Base-by-base conservation (phyloP, 2,797 vertebrate species). In the Petrocephalus schoutedeni region DNA sequence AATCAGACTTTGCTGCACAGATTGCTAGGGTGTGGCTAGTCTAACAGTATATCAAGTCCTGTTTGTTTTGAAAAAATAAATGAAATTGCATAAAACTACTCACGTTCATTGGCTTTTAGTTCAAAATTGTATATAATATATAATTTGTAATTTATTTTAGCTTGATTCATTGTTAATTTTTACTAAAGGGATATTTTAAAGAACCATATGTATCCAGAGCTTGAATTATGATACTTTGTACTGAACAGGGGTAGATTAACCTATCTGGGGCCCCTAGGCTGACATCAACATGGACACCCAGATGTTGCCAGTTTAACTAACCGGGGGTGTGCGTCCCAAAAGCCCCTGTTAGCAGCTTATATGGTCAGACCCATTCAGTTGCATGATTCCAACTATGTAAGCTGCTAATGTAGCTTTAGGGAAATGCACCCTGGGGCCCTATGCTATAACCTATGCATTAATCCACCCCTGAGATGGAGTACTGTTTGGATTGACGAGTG, bases 1-100 rank as follows among this genome's bases (percentile, higher is more conserved):
- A 91, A 86, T 85, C 82, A 41, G 36, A 45, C 45, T 71, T 21
- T 51, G 53, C 53, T 19, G 86, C 86, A 67, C 32, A 5, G 23
- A 87, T 54, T 32, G 5, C 2, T 6, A 19, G 77, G 57, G n/a
- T 64, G 57, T 28, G 58, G 14, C 57, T 32, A 7, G 6, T 41
- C 16, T 41, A 16, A n/a, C 16, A 58, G 32, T 32, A 59, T n/a
- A 58, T 86, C 32, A 77, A n/a, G 74, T 45, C 57, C 14, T 74
- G 32, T 67, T 23, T 67, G 16, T 6, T 36, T 74, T 19, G 12
- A 41, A 83, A 53, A 83, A 83, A 83, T 53, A 3, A 4, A 51
- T 23, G 8, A 84, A n/a, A 45, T 77, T n/a, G 36, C 19, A 9
- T 45, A 49, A 80, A 45, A n/a, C 54, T 12, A 57, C 9, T 45